Base-by-base conservation (phyloP, 2,888 invertebrate species). In the Ypsolopha scabrella region DNA sequence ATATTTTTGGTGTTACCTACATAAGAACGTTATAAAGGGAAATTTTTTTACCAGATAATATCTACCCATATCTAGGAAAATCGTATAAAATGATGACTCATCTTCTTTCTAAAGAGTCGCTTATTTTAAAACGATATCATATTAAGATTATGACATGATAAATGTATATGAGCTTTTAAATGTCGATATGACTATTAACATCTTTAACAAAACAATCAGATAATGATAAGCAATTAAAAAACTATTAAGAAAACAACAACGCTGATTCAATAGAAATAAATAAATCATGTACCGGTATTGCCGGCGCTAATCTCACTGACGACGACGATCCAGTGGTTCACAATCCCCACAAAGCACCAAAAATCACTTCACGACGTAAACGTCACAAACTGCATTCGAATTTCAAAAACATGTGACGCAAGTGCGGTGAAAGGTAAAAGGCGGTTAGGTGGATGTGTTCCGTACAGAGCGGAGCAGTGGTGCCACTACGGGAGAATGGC, bases 401-500 rank as follows among this genome's bases (percentile, higher is more conserved):
- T 9, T 11, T 43, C 13, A 14, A 65, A 57, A 76, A 70, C 72
- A 75, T 70, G 74, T 76, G 77, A 73, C 67, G 75, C 60, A 73
- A 70, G 65, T 71, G 72, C 75, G 75, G 82, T 82, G 82, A 85
- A 81, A 85, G 82, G 83, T 74, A 77, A 75, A 75, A 78, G 76
- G 76, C 72, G 52, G 75, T 75, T 75, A 73, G 70, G 75, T 70
- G 78, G 77, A 77, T 43, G 70, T 72, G 75, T 73, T 73, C 67
- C 68, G 70, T 73, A 72, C 70, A 69, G 72, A 75, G 70, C 71
- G 77, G 70, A 71, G 80, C 75, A 41, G 54, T 54, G 76, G 65
- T 76, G 78, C 69, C 80, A 70, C 73, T 75, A 71, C 80, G 80
- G 77, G 75, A 78, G 82, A 80, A 74, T 78, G 78, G 80, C 80